phyloP scores from a whole-genome alignment of 2,797 vertebrate genomes.

The Poeciliopsis gracilis region DNA sequence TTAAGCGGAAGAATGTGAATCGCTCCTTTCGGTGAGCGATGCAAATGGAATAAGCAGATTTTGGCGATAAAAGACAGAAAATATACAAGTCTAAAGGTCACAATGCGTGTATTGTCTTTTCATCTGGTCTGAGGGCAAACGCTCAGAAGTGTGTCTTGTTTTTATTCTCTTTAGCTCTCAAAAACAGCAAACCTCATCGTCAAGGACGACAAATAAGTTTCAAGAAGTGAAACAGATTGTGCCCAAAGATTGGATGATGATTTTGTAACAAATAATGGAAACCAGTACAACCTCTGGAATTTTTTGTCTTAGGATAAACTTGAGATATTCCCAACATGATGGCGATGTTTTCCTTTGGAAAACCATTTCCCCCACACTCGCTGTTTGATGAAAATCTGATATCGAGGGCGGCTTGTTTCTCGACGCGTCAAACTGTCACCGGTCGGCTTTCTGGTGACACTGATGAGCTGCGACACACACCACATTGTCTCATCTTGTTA shows the following conservation, averaged over 20 bases:
- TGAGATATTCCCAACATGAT: not conserved
- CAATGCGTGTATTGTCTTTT: not conserved
- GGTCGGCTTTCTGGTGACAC: not conserved
- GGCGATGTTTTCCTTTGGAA: not conserved
- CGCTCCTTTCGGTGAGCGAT: conserved; percentile 5
- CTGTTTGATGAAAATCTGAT: not conserved
- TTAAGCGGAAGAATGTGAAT: not conserved
- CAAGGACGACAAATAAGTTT: not conserved
- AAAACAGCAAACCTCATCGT: not conserved
- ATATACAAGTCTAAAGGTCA: too few relatives aligned
- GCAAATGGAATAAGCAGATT: not conserved
- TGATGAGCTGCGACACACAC: not conserved
- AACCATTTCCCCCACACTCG: too few relatives aligned
- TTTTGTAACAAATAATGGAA: not conserved
- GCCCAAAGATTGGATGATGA: not conserved
- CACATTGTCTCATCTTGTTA: not conserved
- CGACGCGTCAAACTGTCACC: not conserved
- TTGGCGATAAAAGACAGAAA: not conserved
- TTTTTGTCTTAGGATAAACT: not conserved
- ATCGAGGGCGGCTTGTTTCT: too few relatives aligned
- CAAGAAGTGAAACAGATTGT: not conserved
- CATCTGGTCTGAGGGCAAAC: not conserved
- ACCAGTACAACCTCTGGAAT: not conserved
- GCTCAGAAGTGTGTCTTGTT: not conserved
- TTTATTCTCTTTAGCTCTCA: not conserved